Percentiles rank a stretch among this genome's conserved stretches.
Evolutionary conservation across 2,888 invertebrate genomes (phyloP).

Genomic region (Calephelis perditalis): DNA sequence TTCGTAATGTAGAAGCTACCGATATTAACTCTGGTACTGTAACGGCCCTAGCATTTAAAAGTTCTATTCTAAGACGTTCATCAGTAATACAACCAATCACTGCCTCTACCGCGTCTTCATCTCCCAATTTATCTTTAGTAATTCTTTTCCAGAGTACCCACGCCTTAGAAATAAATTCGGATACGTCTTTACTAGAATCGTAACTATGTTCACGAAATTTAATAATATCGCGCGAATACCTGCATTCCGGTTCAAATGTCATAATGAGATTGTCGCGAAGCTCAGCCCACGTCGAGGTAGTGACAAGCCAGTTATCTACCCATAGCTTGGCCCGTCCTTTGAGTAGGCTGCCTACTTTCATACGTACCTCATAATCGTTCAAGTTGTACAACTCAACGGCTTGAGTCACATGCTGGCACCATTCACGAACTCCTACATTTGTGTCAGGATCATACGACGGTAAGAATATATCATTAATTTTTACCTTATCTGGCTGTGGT

Average conservation of each 20-base stretch:
- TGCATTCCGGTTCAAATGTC: conserved; percentile 25
- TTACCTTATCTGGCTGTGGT: not conserved
- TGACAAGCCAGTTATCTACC: conserved; percentile 32
- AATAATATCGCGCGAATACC: conserved; percentile 22
- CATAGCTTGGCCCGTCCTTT: conserved; percentile 35
- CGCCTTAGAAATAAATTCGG: conserved; percentile 23
- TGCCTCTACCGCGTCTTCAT: conserved; percentile 12
- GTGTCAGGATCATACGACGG: conserved; percentile 28
- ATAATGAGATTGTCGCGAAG: conserved; percentile 22
- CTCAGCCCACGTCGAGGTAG: conserved; percentile 25
- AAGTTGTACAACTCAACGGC: conserved; percentile 29
- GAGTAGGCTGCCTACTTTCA: conserved; percentile 28
- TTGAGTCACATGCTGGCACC: conserved; percentile 32
- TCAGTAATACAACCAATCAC: conserved; percentile 12
- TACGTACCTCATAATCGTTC: conserved; percentile 32
- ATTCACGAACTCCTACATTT: conserved; percentile 32
- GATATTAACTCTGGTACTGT: conserved; percentile 23
- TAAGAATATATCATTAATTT: not conserved
- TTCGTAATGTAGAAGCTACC: conserved; percentile 19
- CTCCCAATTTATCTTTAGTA: conserved; percentile 12
- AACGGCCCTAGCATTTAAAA: conserved; percentile 20
- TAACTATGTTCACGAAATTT: conserved; percentile 22
- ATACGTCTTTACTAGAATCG: conserved; percentile 22
- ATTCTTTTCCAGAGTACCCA: conserved; percentile 22
- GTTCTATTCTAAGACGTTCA: conserved; percentile 16